These are phyloP conservation scores for Sclerurus mexicanus DNA, from an alignment of 2,113 vertebrate species.

Conservation along the genomic window DNA sequence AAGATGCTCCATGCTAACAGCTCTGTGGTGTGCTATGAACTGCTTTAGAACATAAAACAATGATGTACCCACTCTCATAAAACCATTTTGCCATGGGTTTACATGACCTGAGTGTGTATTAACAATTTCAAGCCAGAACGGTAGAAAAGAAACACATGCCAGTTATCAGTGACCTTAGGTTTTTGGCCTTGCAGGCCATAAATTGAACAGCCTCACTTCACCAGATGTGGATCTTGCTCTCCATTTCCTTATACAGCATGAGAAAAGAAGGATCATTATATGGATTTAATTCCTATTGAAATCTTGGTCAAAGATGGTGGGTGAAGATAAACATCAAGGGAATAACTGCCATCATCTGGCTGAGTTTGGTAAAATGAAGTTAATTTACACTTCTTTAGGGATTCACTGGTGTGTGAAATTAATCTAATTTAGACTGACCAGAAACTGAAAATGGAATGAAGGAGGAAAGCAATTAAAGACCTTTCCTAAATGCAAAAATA, in stretches of 20 bases:
- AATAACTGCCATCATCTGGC: constrained; percentile 44
- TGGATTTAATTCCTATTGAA: background rate
- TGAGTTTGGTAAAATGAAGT: constrained; percentile 40
- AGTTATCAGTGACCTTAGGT: background rate
- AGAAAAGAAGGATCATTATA: background rate
- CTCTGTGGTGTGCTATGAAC: background rate
- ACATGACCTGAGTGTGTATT: background rate
- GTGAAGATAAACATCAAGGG: background rate
- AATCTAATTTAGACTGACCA: constrained; percentile 34
- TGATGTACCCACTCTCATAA: background rate
- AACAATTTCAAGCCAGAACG: background rate
- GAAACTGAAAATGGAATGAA: constrained; percentile 31
- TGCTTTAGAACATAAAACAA: background rate
- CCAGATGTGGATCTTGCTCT: background rate
- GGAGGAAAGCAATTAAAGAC: constrained; percentile 18
- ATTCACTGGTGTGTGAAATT: constrained; percentile 45
- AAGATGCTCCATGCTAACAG: background rate
- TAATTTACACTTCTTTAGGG: constrained; percentile 49
- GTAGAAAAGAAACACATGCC: background rate
- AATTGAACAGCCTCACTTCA: background rate
- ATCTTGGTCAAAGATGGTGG: background rate
- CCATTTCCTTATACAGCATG: background rate
- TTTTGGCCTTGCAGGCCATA: background rate
- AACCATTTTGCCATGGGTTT: background rate
- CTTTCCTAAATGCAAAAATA: background rate